Evolutionary conservation across 2,113 vertebrate species (phyloP).

Genomic region (Antechinus flavipes): DNA sequence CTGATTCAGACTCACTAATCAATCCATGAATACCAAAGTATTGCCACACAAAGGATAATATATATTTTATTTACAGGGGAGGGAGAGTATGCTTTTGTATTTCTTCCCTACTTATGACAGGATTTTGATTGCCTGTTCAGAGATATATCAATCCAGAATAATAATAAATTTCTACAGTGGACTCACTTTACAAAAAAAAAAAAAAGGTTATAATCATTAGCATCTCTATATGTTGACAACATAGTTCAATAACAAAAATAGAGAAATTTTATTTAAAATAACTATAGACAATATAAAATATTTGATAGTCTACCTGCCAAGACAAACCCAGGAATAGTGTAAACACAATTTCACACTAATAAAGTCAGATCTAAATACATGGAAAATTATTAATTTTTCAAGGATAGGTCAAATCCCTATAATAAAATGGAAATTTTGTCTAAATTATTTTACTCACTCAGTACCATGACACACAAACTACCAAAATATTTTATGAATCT

Average conservation of each 20-base stretch:
- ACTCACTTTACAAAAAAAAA: not conserved
- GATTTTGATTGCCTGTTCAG: not conserved
- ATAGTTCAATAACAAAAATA: not conserved
- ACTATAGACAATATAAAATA: not conserved
- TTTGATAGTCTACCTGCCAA: not conserved
- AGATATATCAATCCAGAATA: not conserved
- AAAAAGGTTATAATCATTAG: not conserved
- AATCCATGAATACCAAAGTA: not conserved
- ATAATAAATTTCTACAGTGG: constrained; percentile 30
- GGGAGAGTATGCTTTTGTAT: not conserved
- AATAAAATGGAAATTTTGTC: not conserved
- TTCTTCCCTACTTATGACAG: not conserved
- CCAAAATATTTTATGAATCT: not conserved
- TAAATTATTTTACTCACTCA: not conserved
- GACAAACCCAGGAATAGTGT: not conserved
- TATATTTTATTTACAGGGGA: not conserved
- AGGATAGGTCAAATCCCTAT: not conserved
- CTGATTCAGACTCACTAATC: not conserved
- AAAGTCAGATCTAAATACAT: not conserved
- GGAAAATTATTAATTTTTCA: not conserved
- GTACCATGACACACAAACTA: not conserved
- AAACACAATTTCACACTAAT: not conserved
- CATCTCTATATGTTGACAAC: not conserved
- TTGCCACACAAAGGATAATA: not conserved
- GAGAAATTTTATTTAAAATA: not conserved